Conservation (phyloP, 2,797 vertebrate genomes). For the Hippopotamyrus pictus region DNA sequence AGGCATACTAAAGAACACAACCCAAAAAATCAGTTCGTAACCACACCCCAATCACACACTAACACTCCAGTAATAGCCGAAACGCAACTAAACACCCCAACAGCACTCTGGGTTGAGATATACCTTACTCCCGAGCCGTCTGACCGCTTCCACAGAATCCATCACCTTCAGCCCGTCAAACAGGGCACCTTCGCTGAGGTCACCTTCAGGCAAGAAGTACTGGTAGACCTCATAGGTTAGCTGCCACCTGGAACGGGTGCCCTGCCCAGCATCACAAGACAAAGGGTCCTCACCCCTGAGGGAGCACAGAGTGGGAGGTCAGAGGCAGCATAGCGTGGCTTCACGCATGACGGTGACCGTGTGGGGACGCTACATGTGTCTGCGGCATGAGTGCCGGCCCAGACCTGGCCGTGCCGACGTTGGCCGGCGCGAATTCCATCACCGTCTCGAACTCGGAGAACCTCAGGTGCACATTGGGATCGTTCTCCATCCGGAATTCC, state of each 20-base stretch:
- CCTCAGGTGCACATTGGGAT: conserved; percentile 29
- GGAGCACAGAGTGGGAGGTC: background rate
- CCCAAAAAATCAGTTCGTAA: background rate
- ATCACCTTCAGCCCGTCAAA: conserved; percentile 13
- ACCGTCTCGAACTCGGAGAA: conserved; percentile 21
- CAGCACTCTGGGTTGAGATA: no score
- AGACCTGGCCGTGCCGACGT: conserved; percentile 24
- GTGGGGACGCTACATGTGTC: background rate
- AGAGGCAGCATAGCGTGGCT: background rate
- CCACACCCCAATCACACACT: background rate
- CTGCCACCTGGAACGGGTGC: conserved; percentile 21
- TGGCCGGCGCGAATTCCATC: conserved; percentile 29
- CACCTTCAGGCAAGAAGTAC: conserved; percentile 27
- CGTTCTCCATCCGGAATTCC: conserved; percentile 29
- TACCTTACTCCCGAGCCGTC: conserved; percentile 26
- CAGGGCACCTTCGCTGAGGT: conserved; percentile 17
- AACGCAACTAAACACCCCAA: background rate
- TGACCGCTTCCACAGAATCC: conserved; percentile 12
- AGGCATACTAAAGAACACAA: background rate
- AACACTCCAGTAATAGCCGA: background rate
- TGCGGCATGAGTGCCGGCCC: background rate
- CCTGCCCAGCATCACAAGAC: conserved; percentile 23
- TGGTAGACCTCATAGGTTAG: conserved; percentile 29
- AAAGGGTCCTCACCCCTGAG: conserved; percentile 8
- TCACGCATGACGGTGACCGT: background rate